Percentiles rank a stretch among this genome's conserved stretches.
Evolutionary conservation across 2,888 invertebrate genomes (phyloP).

Genomic region (Exocentrus adspersus): DNA sequence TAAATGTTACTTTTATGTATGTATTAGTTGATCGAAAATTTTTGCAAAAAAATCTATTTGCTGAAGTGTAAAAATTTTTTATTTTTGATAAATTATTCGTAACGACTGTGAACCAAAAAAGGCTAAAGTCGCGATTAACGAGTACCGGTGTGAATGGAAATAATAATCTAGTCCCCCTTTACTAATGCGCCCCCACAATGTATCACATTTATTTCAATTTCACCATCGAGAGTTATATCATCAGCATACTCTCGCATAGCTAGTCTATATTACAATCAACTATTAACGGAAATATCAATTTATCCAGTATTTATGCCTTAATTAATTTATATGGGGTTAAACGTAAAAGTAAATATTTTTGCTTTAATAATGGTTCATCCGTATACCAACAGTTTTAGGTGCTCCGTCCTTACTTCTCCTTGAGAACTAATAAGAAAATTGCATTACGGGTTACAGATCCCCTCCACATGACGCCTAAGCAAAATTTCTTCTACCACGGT

Average conservation of each 20-base stretch:
- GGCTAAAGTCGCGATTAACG: slow-evolving; percentile 35
- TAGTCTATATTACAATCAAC: slow-evolving; percentile 24
- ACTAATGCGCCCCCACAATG: slow-evolving; percentile 41
- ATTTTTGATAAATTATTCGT: neutral
- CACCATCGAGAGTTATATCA: slow-evolving; percentile 25
- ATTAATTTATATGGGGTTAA: slow-evolving; percentile 42
- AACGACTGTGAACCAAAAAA: slow-evolving; percentile 15
- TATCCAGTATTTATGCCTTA: slow-evolving; percentile 57
- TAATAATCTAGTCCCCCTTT: slow-evolving; percentile 32
- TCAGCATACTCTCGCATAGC: neutral
- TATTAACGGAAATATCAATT: slow-evolving; percentile 57
- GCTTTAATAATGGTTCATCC: slow-evolving; percentile 11
- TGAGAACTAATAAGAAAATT: slow-evolving; percentile 21
- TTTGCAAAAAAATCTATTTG: too few relatives aligned
- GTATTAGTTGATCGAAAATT: too few relatives aligned
- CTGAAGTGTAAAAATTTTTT: too few relatives aligned
- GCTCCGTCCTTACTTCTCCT: slow-evolving; percentile 7
- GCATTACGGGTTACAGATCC: neutral
- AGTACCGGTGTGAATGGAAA: slow-evolving; percentile 43
- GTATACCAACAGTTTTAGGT: slow-evolving; percentile 5
- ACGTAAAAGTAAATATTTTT: slow-evolving; percentile 24
- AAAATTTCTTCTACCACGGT: too few relatives aligned
- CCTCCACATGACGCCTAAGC: slow-evolving; percentile 1
- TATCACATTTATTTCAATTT: slow-evolving; percentile 54
- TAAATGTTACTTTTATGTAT: too few relatives aligned